Conservation (phyloP, 2,113 vertebrate species). For the Ammodytes marinus region DNA sequence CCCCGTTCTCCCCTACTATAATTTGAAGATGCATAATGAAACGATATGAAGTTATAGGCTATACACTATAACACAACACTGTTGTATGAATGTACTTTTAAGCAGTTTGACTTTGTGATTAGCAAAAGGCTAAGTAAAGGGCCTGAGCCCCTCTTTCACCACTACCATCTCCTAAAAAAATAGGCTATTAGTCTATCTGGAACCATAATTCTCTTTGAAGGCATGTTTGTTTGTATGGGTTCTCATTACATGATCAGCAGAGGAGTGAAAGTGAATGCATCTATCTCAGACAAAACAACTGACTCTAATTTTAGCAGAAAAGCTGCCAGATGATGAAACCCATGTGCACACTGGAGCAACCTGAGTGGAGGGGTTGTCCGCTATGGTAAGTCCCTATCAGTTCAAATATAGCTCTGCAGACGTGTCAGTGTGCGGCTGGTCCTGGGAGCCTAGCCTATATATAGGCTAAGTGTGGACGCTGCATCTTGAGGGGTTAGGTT, state of each 20-base stretch:
- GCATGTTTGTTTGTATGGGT: background rate
- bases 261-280: slow-evolving; percentile 4
- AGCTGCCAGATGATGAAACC: slow-evolving; percentile 69
- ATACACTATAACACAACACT: background rate
- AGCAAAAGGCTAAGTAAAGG: too few relatives aligned
- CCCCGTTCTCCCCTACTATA: too few relatives aligned
- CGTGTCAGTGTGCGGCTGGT: slow-evolving; percentile 83
- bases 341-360: slow-evolving; percentile 55
- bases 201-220: background rate
- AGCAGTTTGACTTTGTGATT: too few relatives aligned
- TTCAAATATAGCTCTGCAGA: slow-evolving; percentile 82
- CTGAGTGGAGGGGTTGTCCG: slow-evolving; percentile 60
- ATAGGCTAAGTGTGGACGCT: slow-evolving; percentile 46
- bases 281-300: slow-evolving; percentile 13
- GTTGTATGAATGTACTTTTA: background rate
- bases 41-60: too few relatives aligned
- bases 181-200: background rate
- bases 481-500: slow-evolving; percentile 49
- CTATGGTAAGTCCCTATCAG: slow-evolving; percentile 77
- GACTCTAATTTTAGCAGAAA: slow-evolving; percentile 48
- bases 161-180: background rate
- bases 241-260: background rate
- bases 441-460: slow-evolving; percentile 42
- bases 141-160: background rate
- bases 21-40: too few relatives aligned